Base-by-base conservation (phyloP, 2,113 vertebrate genomes). In the Silurus asotus region DNA sequence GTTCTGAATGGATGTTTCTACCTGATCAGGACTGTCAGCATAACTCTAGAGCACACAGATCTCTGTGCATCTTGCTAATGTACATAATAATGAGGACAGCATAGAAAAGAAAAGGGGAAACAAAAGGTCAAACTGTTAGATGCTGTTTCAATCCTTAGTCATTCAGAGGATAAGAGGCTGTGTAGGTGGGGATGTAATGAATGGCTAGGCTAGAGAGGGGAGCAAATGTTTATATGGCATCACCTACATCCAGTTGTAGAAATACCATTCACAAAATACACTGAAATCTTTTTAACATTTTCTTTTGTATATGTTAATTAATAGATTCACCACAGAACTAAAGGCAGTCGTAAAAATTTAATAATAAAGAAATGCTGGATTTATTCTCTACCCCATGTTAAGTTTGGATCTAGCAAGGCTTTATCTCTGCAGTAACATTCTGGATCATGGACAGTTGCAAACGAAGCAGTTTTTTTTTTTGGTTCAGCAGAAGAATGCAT, bases 361-460 rank as follows among this genome's bases (percentile, higher is more conserved):
- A 55, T 77, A 23, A 14, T n/a, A 7, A 76, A n/a, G 51, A 77
- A 75, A 51, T 10, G 2, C 48, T 14, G 37, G 23, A 25, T 10
- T 28, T 58, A 17, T 58, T 51, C 15, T 20, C 7, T 20, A 78
- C 53, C 14, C 49, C 3, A 23, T 25, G 49, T 37, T 86, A 19
- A 37, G 67, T 49, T 65, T 78, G 15, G 45, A 48, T 19, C 45
- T 55, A 84, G 56, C 59, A 49, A 55, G 78, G 45, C 59, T 91
- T 85, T 77, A 58, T 23, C 17, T 84, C 62, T 15, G 83, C 76
- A 87, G 76, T 81, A 75, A 79, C 45, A 76, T 19, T 56, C 17
- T 81, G 79, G 79, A 64, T 90, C 72, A 64, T 81, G 84, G 84
- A 86, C 85, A 85, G 74, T 86, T 90, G 89, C 88, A 78, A 51